These are phyloP conservation scores for Ctena decussata DNA, from an alignment of 2,888 invertebrate species.

Conservation along the genomic window DNA sequence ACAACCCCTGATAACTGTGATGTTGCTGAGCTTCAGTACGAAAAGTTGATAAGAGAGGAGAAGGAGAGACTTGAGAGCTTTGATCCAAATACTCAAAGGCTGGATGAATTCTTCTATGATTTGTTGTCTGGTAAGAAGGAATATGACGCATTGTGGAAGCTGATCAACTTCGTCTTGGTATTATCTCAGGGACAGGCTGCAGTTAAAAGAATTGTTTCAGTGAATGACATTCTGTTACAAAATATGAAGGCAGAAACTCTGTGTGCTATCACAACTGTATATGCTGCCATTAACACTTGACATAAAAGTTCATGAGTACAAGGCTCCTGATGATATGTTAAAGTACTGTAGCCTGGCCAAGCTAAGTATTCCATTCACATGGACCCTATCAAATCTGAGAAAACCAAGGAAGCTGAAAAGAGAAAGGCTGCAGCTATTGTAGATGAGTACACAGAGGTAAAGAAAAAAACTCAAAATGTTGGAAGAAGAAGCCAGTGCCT, in stretches of 20 bases:
- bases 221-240: background rate
- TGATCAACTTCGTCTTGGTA: background rate
- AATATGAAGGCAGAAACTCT: background rate
- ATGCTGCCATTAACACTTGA: background rate
- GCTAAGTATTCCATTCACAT: background rate
- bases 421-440: background rate
- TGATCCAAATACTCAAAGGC: background rate
- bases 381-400: background rate
- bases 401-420: background rate
- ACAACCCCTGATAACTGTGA: background rate
- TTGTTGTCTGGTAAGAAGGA: slow-evolving; percentile 1
- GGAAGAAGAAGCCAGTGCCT: background rate
- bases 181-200: slow-evolving; percentile 12
- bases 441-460: background rate
- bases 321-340: background rate
- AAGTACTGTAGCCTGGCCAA: slow-evolving; percentile 1
- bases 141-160: background rate
- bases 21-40: background rate
- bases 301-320: background rate
- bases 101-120: slow-evolving; percentile 2
- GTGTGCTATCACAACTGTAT: background rate
- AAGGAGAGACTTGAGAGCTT: background rate
- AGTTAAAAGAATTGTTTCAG: background rate
- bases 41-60: background rate
- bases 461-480: background rate